Evolutionary conservation across 2,113 vertebrate genomes (phyloP).

Genomic region (Conger conger): DNA sequence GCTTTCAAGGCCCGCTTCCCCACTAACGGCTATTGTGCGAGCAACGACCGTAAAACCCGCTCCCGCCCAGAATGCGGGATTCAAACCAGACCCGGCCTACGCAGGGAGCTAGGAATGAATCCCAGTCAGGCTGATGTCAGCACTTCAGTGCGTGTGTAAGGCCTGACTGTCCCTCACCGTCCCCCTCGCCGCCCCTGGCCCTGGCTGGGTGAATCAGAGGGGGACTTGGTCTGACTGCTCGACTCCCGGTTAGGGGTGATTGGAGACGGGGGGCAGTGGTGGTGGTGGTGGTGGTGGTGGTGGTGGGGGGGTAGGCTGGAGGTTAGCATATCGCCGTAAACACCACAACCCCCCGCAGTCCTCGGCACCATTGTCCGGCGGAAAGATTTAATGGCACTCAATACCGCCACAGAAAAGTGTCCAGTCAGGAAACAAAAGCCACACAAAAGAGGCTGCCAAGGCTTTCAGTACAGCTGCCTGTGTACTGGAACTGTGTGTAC

Average conservation of each 20-base stretch:
- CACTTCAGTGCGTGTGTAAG: not conserved
- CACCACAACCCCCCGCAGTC: not conserved
- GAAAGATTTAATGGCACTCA: not conserved
- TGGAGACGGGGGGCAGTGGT: not conserved
- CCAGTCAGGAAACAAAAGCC: not conserved
- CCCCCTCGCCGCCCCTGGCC: too few species aligned
- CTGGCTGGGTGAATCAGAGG: not conserved
- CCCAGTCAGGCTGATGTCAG: not conserved
- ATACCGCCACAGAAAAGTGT: not conserved
- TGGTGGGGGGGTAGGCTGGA: too few species aligned
- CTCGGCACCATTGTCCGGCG: not conserved
- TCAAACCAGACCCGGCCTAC: too few species aligned
- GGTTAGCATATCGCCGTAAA: not conserved
- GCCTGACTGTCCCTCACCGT: not conserved
- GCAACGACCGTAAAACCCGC: not conserved
- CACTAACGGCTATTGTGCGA: not conserved
- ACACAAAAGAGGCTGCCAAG: not conserved
- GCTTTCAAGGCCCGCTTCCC: not conserved
- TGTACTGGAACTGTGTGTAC: slow-evolving; percentile 18
- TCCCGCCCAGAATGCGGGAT: not conserved
- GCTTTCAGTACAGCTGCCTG: not conserved
- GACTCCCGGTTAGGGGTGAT: not conserved
- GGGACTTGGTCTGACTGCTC: not conserved
- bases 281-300: too few species aligned
- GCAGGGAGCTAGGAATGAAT: too few species aligned